These are phyloP conservation scores for Stenodera caucasica DNA, from an alignment of 2,888 invertebrate species.

Conservation along the genomic window DNA sequence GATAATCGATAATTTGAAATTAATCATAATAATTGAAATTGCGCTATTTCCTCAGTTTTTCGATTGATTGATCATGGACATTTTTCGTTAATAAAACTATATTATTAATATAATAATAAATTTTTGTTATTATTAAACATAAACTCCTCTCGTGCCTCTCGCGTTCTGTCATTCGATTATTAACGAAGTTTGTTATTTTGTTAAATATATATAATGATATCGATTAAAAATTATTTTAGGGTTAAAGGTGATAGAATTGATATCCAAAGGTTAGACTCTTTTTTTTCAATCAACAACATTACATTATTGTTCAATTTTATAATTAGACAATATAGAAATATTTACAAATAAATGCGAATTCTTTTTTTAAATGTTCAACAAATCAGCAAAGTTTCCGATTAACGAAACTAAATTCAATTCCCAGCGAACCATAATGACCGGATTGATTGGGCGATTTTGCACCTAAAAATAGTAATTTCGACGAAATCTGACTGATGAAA, in stretches of 20 bases:
- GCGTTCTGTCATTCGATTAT: conserved; percentile 12
- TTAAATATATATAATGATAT: conserved; percentile 20
- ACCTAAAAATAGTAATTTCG: too few species aligned
- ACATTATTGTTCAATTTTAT: conserved; percentile 18
- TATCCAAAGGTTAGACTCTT: conserved; percentile 21
- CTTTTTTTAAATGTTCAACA: not conserved
- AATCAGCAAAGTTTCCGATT: too few species aligned
- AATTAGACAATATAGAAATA: not conserved
- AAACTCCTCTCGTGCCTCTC: not conserved
- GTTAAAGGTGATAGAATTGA: conserved; percentile 25
- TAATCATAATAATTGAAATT: too few species aligned
- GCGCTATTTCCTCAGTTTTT: too few species aligned
- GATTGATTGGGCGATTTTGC: too few species aligned
- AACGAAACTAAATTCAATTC: too few species aligned
- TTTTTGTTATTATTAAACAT: not conserved
- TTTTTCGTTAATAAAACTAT: too few species aligned
- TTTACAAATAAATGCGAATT: too few species aligned
- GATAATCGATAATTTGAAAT: not conserved
- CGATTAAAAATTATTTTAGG: conserved; percentile 21
- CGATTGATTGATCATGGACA: too few species aligned
- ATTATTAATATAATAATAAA: too few species aligned
- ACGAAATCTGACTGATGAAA: too few species aligned
- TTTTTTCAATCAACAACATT: conserved; percentile 26
- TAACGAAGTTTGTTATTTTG: conserved; percentile 23
- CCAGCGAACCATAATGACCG: not conserved